Base-by-base conservation (phyloP, 1,140 invertebrate genomes). In the Microplitis demolitor region DNA sequence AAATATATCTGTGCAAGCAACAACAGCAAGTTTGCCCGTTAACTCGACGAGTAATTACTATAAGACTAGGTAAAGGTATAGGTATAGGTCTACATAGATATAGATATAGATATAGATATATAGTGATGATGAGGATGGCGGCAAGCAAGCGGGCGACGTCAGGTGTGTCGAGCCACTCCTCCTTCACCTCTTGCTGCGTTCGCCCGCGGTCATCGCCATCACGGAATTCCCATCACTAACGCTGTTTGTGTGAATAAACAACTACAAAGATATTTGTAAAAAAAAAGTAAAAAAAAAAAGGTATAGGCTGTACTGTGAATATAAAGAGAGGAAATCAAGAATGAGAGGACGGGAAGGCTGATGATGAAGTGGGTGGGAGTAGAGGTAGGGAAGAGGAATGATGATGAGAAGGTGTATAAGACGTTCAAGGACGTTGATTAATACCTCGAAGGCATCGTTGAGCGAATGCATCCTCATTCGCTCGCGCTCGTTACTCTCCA, bases 401-500 rank as follows among this genome's bases (percentile, higher is more conserved):
- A 62, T n/a, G 11, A 62, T 24, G 14, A 50, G 63, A 16, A 31
- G 16, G 11, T 6, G 37, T n/a, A 31, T 24, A 51, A 50, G 63
- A 71, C 61, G 45, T 45, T 70, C 68, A 71, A 71, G 60, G 69
- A 71, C 58, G 60, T 50, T 62, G 37, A 66, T 54, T 35, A 69
- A 37, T 87, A 92, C 92, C 89, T 95, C 92, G 83, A 96, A 96
- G 4, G 95, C 95, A 82, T 95, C 95, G 82, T 96, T 96, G 66
- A 96, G 88, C 56, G 92, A 93, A 84, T 96, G 95, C 95, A 96
- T 96, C 77, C 95, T 89, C 91, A 95, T 93, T 76, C 95, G 87
- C 84, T 96, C 95, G 72, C 95, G 86, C 83, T 96, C 94, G 85
- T 96, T 96, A 79, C 93, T 95, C 85, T 96, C 95, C 58, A 96